Percentiles rank a stretch among this genome's conserved stretches.
These are phyloP conservation scores for Nannobrachium achirus DNA, from an alignment of 2,113 vertebrate species.

Conservation along the genomic window DNA sequence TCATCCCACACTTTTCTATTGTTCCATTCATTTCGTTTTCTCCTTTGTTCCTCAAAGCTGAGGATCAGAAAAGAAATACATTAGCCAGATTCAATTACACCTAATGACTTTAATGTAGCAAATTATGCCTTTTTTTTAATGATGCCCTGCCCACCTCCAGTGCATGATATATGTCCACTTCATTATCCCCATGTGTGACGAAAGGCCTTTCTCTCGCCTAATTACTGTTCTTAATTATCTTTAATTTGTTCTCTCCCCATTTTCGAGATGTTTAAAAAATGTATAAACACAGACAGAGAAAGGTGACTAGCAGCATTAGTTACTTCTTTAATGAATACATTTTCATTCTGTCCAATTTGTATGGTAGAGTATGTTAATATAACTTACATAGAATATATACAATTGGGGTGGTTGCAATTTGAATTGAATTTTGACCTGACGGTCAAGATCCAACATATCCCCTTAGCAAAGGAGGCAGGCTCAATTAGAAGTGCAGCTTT, in stretches of 20 bases:
- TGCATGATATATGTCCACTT: conserved; percentile 87
- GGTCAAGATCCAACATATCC: too few species aligned
- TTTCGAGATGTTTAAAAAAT: too few species aligned
- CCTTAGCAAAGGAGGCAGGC: not conserved
- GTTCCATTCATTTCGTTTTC: conserved; percentile 15
- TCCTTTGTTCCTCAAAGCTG: conserved; percentile 72
- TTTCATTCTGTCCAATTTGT: too few species aligned
- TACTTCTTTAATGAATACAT: too few species aligned
- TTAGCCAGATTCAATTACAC: conserved; percentile 91
- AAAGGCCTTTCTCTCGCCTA: conserved; percentile 85
- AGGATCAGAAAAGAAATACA: conserved; percentile 86
- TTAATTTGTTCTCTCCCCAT: conserved; percentile 54
- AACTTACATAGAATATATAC: too few species aligned
- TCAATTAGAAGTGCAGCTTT: conserved; percentile 23
- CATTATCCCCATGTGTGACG: conserved; percentile 87
- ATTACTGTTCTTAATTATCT: conserved; percentile 73
- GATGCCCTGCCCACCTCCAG: conserved; percentile 82
- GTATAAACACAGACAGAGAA: too few species aligned
- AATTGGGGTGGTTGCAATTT: too few species aligned
- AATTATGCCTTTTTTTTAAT: conserved; percentile 89
- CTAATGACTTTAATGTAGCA: conserved; percentile 90
- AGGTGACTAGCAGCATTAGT: too few species aligned
- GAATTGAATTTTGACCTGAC: too few species aligned
- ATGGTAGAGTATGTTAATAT: too few species aligned
- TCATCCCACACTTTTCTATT: conserved; percentile 10